phyloP scores from a whole-genome alignment of 2,888 invertebrate species.

The Acanthococcus lagerstroemiae region DNA sequence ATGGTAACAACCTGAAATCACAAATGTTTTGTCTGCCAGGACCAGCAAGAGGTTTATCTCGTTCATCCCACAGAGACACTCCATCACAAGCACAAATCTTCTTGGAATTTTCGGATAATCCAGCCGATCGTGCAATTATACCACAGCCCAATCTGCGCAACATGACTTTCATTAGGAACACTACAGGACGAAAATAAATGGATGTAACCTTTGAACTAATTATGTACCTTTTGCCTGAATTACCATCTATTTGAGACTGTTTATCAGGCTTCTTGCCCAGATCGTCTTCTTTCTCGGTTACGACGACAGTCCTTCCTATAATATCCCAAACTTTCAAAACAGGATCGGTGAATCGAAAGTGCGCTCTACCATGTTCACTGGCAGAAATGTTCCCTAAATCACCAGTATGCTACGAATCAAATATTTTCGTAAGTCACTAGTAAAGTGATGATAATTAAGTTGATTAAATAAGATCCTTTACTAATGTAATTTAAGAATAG shows the following conservation, averaged over 20 bases:
- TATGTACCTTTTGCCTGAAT: slow-evolving; percentile 50
- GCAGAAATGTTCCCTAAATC: slow-evolving; percentile 56
- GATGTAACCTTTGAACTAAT: not conserved
- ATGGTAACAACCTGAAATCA: too few relatives aligned
- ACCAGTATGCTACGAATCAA: slow-evolving; percentile 47
- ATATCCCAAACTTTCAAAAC: slow-evolving; percentile 58
- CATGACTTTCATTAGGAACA: not conserved
- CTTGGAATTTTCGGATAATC: slow-evolving; percentile 75
- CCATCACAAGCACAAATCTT: slow-evolving; percentile 85
- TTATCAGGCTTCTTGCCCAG: slow-evolving; percentile 47
- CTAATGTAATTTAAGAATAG: too few relatives aligned
- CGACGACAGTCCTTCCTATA: slow-evolving; percentile 66
- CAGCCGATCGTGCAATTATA: slow-evolving; percentile 78
- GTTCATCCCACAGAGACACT: slow-evolving; percentile 78
- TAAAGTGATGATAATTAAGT: slow-evolving; percentile 1
- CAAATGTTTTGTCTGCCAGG: slow-evolving; percentile 32
- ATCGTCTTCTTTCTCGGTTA: slow-evolving; percentile 55
- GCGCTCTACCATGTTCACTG: slow-evolving; percentile 52
- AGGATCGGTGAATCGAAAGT: slow-evolving; percentile 53
- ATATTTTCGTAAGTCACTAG: not conserved
- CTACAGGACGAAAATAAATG: not conserved
- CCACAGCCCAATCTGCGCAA: slow-evolving; percentile 65
- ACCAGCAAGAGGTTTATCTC: slow-evolving; percentile 49
- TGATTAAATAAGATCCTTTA: not conserved
- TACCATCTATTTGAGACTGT: slow-evolving; percentile 51